Base-by-base conservation (phyloP, 2,113 vertebrate species). In the Mola mola region DNA sequence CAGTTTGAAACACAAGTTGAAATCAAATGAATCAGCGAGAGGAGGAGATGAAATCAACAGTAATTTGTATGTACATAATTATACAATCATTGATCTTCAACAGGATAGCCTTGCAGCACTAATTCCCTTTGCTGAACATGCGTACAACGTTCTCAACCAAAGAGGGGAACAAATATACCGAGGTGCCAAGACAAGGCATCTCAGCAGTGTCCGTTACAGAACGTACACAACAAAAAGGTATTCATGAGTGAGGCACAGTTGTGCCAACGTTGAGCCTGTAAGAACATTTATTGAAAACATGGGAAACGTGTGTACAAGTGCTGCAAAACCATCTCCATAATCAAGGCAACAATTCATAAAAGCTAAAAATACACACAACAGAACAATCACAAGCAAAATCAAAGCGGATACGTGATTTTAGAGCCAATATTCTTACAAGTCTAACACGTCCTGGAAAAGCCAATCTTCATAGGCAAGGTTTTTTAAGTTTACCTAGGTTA, bases 111-210 rank as follows among this genome's bases (percentile, higher is more conserved):
- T 66, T 80, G 81, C 81, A 75, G 76, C 79, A 81, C 68, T 11
- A 40, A 79, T 87, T 90, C 89, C 88, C 87, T 88, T 91, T 87
- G 40, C 28, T 60, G 37, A 66, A 47, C 37, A 8, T 4, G 28
- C 42, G 53, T 31, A 58, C 22, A n/a, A 1, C 21, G 61, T 57
- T 20, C 36, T 53, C 43, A 48, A 43, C 26, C 1, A 41, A 11
- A 37, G 37, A 48, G 26, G 17, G 34, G 12, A 8, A 33, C 41
- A 33, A 28, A 44, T 58, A 33, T 10, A 33, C 9, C 31, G 12
- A 11, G 31, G 31, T 17, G 17, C 1, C 37, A 17, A 8, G 37
- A 17, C 10, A 20, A 20, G 10, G 13, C 21, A 13, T 56, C 21
- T 43, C 8, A 43, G 31, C 26, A 28, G 8, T 21, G 13, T 21